Conservation (phyloP, 2,113 vertebrate species). For the Caracal caracal region DNA sequence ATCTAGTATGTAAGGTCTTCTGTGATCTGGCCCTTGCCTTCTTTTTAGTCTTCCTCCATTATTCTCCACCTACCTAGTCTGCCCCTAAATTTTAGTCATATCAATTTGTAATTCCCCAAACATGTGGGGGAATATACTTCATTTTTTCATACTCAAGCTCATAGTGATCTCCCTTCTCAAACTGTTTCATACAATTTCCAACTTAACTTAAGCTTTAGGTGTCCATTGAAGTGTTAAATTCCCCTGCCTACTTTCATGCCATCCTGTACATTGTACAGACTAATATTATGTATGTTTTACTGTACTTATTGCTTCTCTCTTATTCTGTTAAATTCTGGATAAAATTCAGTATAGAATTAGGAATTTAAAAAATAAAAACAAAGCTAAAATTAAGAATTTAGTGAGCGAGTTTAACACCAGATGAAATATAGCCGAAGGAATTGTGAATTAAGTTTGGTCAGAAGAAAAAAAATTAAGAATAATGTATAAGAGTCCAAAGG, state of each 20-base stretch:
- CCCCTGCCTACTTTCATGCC: not conserved
- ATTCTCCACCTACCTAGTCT: not conserved
- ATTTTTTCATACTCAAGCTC: not conserved
- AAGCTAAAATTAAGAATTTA: constrained; percentile 9
- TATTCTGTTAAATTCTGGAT: not conserved
- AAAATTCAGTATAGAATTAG: not conserved
- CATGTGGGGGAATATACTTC: not conserved
- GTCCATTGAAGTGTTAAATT: not conserved
- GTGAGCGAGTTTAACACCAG: not conserved
- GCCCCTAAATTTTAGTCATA: not conserved
- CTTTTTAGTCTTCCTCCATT: not conserved
- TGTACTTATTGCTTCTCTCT: not conserved
- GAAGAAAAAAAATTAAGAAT: not conserved
- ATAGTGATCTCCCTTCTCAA: not conserved
- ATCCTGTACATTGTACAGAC: not conserved
- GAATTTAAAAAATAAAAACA: not conserved
- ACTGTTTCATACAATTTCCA: not conserved
- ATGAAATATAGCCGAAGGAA: not conserved
- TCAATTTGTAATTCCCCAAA: not conserved
- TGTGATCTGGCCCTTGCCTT: not conserved
- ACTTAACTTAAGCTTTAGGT: not conserved
- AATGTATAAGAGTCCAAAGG: not conserved
- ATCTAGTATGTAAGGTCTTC: not conserved
- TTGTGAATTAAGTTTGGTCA: not conserved
- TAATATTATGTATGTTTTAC: not conserved